These are phyloP conservation scores for Resseliella maxima DNA, from an alignment of 2,888 invertebrate genomes.

Conservation along the genomic window DNA sequence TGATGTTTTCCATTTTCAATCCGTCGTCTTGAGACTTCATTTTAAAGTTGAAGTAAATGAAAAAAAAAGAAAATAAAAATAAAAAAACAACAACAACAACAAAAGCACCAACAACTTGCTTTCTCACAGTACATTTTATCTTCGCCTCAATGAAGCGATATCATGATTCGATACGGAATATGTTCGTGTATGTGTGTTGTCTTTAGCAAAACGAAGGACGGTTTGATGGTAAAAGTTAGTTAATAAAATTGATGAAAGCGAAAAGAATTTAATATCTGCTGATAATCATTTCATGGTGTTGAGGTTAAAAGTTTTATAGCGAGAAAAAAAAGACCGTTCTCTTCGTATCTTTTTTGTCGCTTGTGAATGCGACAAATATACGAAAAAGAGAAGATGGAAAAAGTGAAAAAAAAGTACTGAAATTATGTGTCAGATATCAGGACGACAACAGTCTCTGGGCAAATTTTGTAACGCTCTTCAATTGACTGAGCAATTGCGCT, in stretches of 20 bases:
- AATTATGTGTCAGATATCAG: not conserved
- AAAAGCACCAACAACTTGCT: no score
- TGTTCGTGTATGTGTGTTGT: not conserved
- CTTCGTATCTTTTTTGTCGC: no score
- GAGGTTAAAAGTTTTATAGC: slow-evolving; percentile 18
- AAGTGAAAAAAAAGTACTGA: not conserved
- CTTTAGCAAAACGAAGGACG: not conserved
- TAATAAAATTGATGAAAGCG: slow-evolving; percentile 34
- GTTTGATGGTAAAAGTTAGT: not conserved
- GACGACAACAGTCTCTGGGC: not conserved
- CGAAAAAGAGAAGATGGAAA: not conserved
- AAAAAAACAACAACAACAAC: not conserved
- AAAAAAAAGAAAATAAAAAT: not conserved
- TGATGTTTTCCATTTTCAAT: not conserved
- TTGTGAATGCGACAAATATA: no score
- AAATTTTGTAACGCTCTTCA: not conserved
- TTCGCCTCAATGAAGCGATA: not conserved
- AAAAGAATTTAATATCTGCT: slow-evolving; percentile 6
- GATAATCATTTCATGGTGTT: slow-evolving; percentile 11
- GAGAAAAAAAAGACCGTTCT: not conserved
- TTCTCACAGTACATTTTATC: not conserved
- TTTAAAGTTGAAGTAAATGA: not conserved
- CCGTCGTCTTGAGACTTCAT: not conserved
- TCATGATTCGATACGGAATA: not conserved
- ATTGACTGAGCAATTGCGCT: not conserved